A percentile compares a stretch with the other conserved stretches of the same genome.
phyloP scores from a whole-genome alignment of 2,888 invertebrate species.

The Orthosia cruda region DNA sequence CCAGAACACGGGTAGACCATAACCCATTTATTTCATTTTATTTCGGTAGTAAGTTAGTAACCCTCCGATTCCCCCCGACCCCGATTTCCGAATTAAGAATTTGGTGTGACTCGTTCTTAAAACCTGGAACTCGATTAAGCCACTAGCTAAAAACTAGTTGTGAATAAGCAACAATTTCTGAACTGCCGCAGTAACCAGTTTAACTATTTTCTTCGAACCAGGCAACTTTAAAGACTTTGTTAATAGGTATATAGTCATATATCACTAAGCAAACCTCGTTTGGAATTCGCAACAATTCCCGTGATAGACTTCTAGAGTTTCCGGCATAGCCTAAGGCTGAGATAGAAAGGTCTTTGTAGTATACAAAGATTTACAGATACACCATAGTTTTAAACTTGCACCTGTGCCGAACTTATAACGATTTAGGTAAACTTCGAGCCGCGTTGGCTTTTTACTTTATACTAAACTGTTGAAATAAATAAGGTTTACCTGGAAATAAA shows the following conservation, averaged over 20 bases:
- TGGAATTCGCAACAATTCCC: conserved; percentile 17
- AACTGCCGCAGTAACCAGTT: too few relatives aligned
- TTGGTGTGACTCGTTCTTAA: too few relatives aligned
- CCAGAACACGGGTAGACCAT: too few relatives aligned
- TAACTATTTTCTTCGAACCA: too few relatives aligned
- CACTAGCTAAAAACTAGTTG: neutral
- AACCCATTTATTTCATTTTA: too few relatives aligned
- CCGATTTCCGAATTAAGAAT: too few relatives aligned
- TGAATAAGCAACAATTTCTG: neutral
- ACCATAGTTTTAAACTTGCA: conserved; percentile 52
- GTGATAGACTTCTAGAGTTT: conserved; percentile 38
- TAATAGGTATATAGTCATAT: neutral
- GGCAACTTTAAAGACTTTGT: neutral
- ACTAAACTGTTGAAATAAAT: conserved; percentile 19
- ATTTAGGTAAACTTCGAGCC: conserved; percentile 37
- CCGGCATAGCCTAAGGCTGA: conserved; percentile 38
- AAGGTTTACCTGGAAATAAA: conserved; percentile 23
- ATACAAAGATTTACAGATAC: conserved; percentile 29
- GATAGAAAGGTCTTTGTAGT: conserved; percentile 29
- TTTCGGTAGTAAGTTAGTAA: too few relatives aligned
- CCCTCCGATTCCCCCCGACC: too few relatives aligned
- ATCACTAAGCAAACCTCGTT: conserved; percentile 11
- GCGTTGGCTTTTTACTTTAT: conserved; percentile 9
- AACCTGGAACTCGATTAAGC: too few relatives aligned
- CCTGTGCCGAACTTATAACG: conserved; percentile 56